A percentile compares a stretch with the other conserved stretches of the same genome.
phyloP scores from a whole-genome alignment of 1,140 invertebrate genomes.

The Manduca sexta region DNA sequence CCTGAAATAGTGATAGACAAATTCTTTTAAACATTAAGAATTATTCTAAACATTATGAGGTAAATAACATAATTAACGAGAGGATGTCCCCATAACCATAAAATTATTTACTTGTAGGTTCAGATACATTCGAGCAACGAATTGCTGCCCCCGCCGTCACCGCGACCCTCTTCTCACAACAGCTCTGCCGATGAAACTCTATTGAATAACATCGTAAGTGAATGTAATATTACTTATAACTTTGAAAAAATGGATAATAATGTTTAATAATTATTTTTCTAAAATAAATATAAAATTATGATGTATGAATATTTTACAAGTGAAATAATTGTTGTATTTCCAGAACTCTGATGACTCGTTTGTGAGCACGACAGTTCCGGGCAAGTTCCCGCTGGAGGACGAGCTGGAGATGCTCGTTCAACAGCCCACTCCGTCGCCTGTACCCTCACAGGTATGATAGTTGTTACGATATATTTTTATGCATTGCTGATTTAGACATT shows the following conservation, averaged over 20 bases:
- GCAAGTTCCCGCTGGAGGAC: conserved; percentile 69
- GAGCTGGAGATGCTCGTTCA: conserved; percentile 48
- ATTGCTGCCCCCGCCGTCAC: conserved; percentile 56
- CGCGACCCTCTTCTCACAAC: conserved; percentile 59
- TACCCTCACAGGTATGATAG: conserved; percentile 46
- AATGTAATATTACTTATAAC: no score
- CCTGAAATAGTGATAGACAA: no score
- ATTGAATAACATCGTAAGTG: conserved; percentile 54
- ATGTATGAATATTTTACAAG: no score
- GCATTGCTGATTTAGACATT: not conserved
- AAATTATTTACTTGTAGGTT: no score
- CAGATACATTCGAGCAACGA: conserved; percentile 48
- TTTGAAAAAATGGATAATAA: no score
- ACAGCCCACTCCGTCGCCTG: conserved; percentile 48
- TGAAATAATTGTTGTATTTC: not conserved
- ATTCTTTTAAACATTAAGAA: no score
- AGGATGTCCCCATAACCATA: no score
- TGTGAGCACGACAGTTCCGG: conserved; percentile 43
- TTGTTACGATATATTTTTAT: not conserved
- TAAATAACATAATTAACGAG: no score
- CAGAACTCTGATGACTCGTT: conserved; percentile 59
- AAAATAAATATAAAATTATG: no score
- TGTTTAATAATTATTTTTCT: no score
- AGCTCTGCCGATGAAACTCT: conserved; percentile 54
- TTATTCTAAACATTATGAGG: no score